These are phyloP conservation scores for Sinocyclocheilus maitianheensis DNA, from an alignment of 2,113 vertebrate species.

Conservation along the genomic window DNA sequence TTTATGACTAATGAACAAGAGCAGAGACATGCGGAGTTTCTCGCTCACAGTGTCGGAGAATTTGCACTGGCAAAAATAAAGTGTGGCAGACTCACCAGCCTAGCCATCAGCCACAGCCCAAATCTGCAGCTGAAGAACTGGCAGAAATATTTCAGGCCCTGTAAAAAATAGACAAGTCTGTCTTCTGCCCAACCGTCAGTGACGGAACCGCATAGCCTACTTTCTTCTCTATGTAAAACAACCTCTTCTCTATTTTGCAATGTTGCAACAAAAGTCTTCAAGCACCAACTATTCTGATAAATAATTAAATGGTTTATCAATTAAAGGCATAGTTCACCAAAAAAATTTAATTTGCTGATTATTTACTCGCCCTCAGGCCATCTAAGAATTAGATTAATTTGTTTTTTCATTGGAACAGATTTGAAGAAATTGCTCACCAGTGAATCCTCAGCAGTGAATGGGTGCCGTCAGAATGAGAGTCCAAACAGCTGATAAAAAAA, in stretches of 20 bases:
- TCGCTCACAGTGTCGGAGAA: slow-evolving; percentile 29
- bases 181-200: not conserved
- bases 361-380: no score
- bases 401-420: no score
- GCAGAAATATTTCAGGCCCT: not conserved
- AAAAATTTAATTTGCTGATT: no score
- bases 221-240: not conserved
- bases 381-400: no score
- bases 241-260: not conserved
- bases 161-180: not conserved
- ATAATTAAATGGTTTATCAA: no score
- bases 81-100: slow-evolving; percentile 27
- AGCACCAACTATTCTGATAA: not conserved
- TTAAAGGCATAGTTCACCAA: no score
- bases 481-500: no score
- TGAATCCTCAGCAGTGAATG: no score
- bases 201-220: not conserved
- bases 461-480: no score
- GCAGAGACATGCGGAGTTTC: slow-evolving; percentile 39
- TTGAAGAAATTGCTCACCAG: no score
- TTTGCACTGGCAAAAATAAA: slow-evolving; percentile 31
- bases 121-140: not conserved
- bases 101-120: slow-evolving; percentile 3
- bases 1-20: not conserved
- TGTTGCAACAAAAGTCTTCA: not conserved